Base-by-base conservation (phyloP, 2,797 vertebrate genomes). In the Gobionotothen gibberifrons region DNA sequence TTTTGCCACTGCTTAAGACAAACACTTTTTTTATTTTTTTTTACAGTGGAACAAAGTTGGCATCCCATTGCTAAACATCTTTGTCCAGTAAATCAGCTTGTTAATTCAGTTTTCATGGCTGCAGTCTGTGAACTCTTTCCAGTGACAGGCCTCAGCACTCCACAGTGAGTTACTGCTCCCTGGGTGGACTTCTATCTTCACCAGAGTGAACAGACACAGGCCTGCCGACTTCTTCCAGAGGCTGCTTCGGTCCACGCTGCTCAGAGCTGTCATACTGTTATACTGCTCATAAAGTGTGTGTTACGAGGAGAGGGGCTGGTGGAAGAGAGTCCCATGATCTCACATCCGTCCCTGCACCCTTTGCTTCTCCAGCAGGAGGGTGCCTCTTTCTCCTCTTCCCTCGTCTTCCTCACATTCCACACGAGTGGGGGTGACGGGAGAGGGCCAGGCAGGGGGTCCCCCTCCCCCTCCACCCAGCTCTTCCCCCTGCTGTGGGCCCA, bases 31-130 rank as follows among this genome's bases (percentile, higher is more conserved):
- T 17, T 66, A 51, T 39, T 66, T 55, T 11, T 76, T 69, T 64
- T 76, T 71, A 32, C 58, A 78, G 47, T 53, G 47, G 66, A 83
- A 78, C 64, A 82, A 76, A 67, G 69, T 42, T 84, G 74, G 75
- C 76, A 78, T 82, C 68, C 70, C 39, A 55, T 72, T 76, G 74
- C 76, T 65, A 60, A 82, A 84, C 76, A 76, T 83, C 74, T 83
- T 65, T 69, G 74, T 85, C 72, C 85, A 84, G 80, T 90, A 93
- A 92, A 94, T 93, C 85, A 92, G 86, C 84, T 87, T 78, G 79
- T 89, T 92, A 92, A 94, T 93, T 90, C 87, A 87, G 87, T 89
- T 89, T 91, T 91, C 90, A 93, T 89, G 89, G 89, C 82, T 84
- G 83, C 81, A 89, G 90, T 82, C 87, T 85, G 90, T 88, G 88